phyloP scores from a whole-genome alignment of 2,797 vertebrate genomes.

The Sebastes alutus region DNA sequence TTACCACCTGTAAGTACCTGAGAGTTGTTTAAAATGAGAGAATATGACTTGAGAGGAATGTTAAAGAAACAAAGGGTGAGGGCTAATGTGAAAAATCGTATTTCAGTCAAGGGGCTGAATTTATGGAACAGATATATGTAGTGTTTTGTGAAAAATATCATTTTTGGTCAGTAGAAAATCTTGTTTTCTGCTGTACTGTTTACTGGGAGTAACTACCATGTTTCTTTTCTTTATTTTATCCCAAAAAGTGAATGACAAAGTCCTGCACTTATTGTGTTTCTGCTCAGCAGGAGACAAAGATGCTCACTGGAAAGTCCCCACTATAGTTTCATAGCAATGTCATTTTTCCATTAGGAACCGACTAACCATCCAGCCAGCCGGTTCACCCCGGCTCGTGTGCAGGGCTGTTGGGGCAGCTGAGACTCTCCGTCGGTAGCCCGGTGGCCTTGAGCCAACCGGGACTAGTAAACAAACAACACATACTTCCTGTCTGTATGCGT shows the following conservation, averaged over 20 bases:
- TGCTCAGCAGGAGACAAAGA: neutral
- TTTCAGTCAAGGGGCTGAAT: neutral
- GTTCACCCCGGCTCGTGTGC: neutral
- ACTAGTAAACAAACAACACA: slow-evolving; percentile 47
- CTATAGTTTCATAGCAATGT: neutral
- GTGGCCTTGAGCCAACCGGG: slow-evolving; percentile 25
- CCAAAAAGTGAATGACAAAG: neutral
- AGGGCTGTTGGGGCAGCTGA: slow-evolving; percentile 7
- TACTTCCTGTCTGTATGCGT: slow-evolving; percentile 3
- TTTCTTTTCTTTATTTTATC: neutral
- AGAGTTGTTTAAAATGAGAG: neutral
- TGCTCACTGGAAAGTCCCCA: neutral
- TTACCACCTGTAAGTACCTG: neutral
- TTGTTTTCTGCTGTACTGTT: neutral
- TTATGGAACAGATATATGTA: neutral
- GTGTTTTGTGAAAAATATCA: neutral
- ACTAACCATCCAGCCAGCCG: neutral
- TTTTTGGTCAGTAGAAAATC: neutral
- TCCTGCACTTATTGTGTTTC: neutral
- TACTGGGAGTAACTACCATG: neutral
- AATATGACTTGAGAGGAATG: neutral
- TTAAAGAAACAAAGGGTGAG: neutral
- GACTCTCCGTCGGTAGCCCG: slow-evolving; percentile 5
- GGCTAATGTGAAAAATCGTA: neutral
- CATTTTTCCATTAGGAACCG: neutral